phyloP scores from a whole-genome alignment of 2,797 vertebrate species.

The Bovichtus variegatus region DNA sequence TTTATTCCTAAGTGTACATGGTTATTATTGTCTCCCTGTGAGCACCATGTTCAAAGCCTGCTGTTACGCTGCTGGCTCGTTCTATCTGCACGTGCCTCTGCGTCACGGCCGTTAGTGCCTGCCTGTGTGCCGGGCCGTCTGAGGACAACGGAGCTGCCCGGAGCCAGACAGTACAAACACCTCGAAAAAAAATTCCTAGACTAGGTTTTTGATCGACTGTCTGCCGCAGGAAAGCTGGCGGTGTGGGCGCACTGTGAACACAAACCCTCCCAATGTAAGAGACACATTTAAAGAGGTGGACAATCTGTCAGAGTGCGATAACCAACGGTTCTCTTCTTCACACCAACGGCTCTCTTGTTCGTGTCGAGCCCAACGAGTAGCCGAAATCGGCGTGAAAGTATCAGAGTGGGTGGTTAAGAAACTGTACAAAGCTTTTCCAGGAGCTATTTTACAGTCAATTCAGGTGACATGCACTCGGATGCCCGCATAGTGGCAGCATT shows the following conservation, averaged over 20 bases:
- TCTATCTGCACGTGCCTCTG: slow-evolving; percentile 69
- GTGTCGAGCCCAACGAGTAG: neutral
- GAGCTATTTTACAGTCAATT: slow-evolving; percentile 28
- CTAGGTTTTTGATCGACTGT: slow-evolving; percentile 24
- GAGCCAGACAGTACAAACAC: slow-evolving; percentile 54
- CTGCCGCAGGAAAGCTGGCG: slow-evolving; percentile 14
- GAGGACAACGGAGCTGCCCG: slow-evolving; percentile 68
- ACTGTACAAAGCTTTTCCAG: slow-evolving; percentile 16
- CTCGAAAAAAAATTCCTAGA: slow-evolving; percentile 16
- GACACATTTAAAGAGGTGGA: neutral
- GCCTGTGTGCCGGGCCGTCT: slow-evolving; percentile 66
- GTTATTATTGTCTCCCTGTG: neutral
- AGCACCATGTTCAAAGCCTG: neutral
- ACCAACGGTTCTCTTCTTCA: neutral
- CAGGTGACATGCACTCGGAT: slow-evolving; percentile 47
- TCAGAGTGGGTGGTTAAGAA: neutral
- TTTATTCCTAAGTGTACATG: neutral
- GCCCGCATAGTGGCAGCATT: slow-evolving; percentile 70
- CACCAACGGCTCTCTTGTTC: too few relatives aligned
- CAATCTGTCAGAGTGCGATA: neutral
- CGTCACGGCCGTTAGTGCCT: slow-evolving; percentile 62
- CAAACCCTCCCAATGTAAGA: neutral
- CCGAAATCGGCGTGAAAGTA: neutral
- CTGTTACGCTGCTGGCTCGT: slow-evolving; percentile 25
- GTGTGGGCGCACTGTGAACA: neutral